Base-by-base conservation (phyloP, 2,113 vertebrate genomes). In the Empidonax traillii region DNA sequence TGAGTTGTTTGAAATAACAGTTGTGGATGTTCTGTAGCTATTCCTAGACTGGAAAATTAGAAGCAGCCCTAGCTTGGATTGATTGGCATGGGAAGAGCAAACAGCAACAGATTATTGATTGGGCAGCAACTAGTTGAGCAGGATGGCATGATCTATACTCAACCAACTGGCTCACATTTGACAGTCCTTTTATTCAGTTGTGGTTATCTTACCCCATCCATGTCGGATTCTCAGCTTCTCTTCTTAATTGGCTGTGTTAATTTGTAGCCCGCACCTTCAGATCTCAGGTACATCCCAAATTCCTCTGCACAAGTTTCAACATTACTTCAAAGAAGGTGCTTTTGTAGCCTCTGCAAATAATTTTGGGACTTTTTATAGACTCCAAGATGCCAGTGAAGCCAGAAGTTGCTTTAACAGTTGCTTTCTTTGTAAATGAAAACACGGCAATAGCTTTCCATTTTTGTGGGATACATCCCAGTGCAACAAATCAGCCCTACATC, bases 271-370 rank as follows among this genome's bases (percentile, higher is more conserved):
- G 4, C 85, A 90, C 91, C 83, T 96, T 97, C 85, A 93, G 88
- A 94, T 97, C 87, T 96, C 85, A 77, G 86, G 92, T 96, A 81
- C 87, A 95, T 94, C 93, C 93, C 90, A 95, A 96, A 95, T 94
- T 97, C 82, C 86, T 94, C 92, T 56, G 53, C 91, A 91, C 89
- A 95, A 95, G 91, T 95, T 96, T 62, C 94, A 97, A 93, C 94
- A 94, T 91, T 95, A 96, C 91, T 97, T 97, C 97, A 97, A 96
- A 97, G 91, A 94, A 95, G 35, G 65, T 93, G 71, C 37, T 92
- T 68, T 82, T 97, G 90, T 96, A 96, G 87, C 56, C 90, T 91
- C 59, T 94, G 65, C 73, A 92, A 80, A 72, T 95, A 90, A 68
- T 96, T 95, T 93, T 92, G 87, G 84, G 90, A 82, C 92, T 93